These are phyloP conservation scores for Salvelinus fontinalis DNA, from an alignment of 2,113 vertebrate species.

Conservation along the genomic window DNA sequence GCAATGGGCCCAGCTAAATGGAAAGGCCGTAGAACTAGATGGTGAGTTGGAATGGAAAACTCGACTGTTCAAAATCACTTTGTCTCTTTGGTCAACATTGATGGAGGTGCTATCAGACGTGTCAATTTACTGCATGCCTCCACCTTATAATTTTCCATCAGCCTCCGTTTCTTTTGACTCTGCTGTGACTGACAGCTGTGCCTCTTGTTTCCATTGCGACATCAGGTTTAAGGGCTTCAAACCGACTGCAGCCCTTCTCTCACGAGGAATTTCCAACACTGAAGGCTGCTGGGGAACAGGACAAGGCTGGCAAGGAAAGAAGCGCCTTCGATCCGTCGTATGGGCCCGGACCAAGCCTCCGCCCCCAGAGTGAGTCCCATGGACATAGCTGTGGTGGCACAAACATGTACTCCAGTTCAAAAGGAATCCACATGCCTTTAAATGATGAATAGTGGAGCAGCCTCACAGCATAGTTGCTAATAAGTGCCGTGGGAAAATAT, in stretches of 20 bases:
- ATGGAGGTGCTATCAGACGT: too few species aligned
- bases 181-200: neutral
- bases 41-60: slow-evolving; percentile 77
- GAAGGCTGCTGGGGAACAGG: slow-evolving; percentile 99
- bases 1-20: slow-evolving; percentile 99
- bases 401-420: neutral
- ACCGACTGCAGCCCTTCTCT: slow-evolving; percentile 99
- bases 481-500: too few species aligned
- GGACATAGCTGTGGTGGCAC: neutral
- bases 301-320: slow-evolving; percentile 99
- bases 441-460: too few species aligned
- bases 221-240: slow-evolving; percentile 99
- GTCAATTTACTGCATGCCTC: neutral
- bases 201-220: slow-evolving; percentile 30
- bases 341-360: slow-evolving; percentile 99
- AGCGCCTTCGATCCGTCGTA: slow-evolving; percentile 99
- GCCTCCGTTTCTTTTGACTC: neutral
- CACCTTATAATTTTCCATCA: neutral
- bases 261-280: slow-evolving; percentile 99
- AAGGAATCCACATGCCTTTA: too few species aligned
- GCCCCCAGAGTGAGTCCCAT: slow-evolving; percentile 93
- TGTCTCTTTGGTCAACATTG: too few species aligned
- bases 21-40: slow-evolving; percentile 97
- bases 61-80: too few species aligned
- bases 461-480: too few species aligned